phyloP scores from a whole-genome alignment of 1,140 invertebrate genomes.

The Rhynchophorus ferrugineus region DNA sequence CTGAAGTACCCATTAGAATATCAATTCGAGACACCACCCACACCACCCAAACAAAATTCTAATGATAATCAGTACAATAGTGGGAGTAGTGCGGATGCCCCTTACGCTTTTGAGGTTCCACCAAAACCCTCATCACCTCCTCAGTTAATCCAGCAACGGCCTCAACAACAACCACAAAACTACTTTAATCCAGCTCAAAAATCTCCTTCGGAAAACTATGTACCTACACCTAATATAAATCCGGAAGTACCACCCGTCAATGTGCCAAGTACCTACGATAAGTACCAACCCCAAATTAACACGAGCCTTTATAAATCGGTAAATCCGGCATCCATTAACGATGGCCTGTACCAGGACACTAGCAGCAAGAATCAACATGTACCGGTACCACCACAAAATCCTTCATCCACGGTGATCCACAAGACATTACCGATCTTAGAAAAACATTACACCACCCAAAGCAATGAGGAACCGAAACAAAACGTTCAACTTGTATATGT shows the following conservation, averaged over 20 bases:
- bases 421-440: conserved; percentile 5
- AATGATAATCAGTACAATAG: conserved; percentile 14
- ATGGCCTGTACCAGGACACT: conserved; percentile 20
- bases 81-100: not conserved
- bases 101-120: not conserved
- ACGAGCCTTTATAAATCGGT: conserved; percentile 26
- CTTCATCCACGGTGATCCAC: conserved; percentile 6
- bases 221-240: conserved; percentile 15
- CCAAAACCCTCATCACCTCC: not conserved
- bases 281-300: conserved; percentile 23
- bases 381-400: conserved; percentile 10
- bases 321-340: conserved; percentile 25
- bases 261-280: conserved; percentile 21
- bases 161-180: conserved; percentile 9
- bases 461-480: conserved; percentile 43
- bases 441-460: conserved; percentile 5
- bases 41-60: conserved; percentile 13
- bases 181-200: conserved; percentile 5
- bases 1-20: conserved; percentile 20
- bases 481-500: conserved; percentile 73
- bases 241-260: conserved; percentile 17
- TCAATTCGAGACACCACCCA: conserved; percentile 26
- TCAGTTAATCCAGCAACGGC: too few species aligned
- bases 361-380: conserved; percentile 1
- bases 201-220: conserved; percentile 15